A percentile compares a stretch with the other conserved stretches of the same genome.
Evolutionary conservation across 2,113 vertebrate species (phyloP).

Genomic region (Eptesicus fuscus): DNA sequence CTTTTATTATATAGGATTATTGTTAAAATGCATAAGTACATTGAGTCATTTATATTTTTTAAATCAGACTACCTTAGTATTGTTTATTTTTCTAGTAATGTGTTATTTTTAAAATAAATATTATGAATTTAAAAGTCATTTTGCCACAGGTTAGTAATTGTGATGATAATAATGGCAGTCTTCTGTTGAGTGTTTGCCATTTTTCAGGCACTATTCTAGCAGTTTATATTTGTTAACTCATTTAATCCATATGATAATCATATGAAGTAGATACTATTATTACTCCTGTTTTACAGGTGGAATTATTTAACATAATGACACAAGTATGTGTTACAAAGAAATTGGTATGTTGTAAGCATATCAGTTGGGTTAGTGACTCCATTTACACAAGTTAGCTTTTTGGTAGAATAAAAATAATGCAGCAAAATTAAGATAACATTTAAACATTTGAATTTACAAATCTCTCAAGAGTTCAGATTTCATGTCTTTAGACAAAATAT

Average conservation of each 20-base stretch:
- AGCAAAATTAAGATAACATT: neutral
- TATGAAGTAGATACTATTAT: neutral
- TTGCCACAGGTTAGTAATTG: neutral
- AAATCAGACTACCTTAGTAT: conserved; percentile 36
- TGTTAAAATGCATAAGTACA: conserved; percentile 14
- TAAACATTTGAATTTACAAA: neutral
- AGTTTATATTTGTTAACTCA: neutral
- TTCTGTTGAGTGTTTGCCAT: neutral
- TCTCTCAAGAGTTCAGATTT: neutral
- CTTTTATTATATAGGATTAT: neutral
- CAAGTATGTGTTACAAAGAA: conserved; percentile 1
- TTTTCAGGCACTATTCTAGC: conserved; percentile 26
- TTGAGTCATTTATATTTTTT: conserved; percentile 34
- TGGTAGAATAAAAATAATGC: neutral
- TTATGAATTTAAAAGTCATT: conserved; percentile 10
- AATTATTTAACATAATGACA: conserved; percentile 12
- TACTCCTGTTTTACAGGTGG: conserved; percentile 26
- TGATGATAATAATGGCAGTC: neutral
- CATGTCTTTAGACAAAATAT: neutral
- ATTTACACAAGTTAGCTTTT: neutral
- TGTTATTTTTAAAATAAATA: conserved; percentile 2
- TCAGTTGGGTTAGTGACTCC: neutral
- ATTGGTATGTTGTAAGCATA: neutral
- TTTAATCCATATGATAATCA: neutral
- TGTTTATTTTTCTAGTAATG: conserved; percentile 29